These are phyloP conservation scores for Drosophila quinaria DNA, from an alignment of 2,888 invertebrate genomes.

Conservation along the genomic window DNA sequence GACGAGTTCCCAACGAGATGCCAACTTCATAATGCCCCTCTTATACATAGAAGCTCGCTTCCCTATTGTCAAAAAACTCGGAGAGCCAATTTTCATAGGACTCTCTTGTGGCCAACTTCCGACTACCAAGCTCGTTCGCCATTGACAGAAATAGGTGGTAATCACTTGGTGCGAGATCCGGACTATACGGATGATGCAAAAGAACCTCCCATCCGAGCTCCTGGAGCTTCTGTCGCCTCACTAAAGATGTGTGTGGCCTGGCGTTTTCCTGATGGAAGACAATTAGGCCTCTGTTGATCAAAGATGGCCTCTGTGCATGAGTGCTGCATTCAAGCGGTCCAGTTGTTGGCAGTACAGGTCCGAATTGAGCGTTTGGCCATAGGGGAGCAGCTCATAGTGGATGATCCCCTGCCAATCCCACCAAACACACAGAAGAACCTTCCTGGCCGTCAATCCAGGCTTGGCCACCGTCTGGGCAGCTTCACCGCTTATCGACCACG, in stretches of 20 bases:
- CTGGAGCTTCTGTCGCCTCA: not conserved
- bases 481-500: not conserved
- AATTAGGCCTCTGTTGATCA: not conserved
- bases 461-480: not conserved
- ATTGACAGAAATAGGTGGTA: not conserved
- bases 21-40: not conserved
- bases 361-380: too few species aligned
- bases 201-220: not conserved
- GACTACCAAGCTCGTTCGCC: not conserved
- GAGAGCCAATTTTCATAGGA: not conserved
- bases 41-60: not conserved
- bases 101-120: not conserved
- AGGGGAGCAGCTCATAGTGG: slow-evolving; percentile 1
- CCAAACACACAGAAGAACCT: not conserved
- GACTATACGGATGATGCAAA: not conserved
- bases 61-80: not conserved
- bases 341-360: slow-evolving; percentile 2
- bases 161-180: not conserved
- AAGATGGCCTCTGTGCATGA: not conserved
- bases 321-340: not conserved
- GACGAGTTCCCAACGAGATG: not conserved
- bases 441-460: not conserved
- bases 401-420: not conserved
- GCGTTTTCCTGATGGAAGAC: not conserved
- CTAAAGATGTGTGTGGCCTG: not conserved